Evolutionary conservation across 2,797 vertebrate species (phyloP).

Genomic region (Triplophysa yarkandensis): DNA sequence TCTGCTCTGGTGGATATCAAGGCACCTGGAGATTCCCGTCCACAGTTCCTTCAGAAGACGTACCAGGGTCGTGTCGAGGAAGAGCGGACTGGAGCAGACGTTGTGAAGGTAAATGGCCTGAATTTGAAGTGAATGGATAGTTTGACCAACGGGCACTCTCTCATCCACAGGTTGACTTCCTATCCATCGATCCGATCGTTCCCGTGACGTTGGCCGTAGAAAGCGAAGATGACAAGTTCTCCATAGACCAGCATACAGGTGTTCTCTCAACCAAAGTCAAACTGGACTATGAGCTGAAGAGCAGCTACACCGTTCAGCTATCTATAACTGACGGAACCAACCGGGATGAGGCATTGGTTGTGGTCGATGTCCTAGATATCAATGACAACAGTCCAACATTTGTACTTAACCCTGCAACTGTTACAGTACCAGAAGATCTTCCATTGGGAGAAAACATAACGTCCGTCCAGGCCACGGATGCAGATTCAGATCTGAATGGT

Average conservation of each 20-base stretch:
- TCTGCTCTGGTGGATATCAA: slow-evolving; percentile 66
- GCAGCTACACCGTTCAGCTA: slow-evolving; percentile 68
- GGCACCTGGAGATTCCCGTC: slow-evolving; percentile 70
- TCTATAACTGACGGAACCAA: slow-evolving; percentile 71
- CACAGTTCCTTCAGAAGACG: slow-evolving; percentile 67
- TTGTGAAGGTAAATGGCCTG: slow-evolving; percentile 64
- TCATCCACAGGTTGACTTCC: slow-evolving; percentile 26
- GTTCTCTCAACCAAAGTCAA: slow-evolving; percentile 63
- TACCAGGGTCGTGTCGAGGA: slow-evolving; percentile 70
- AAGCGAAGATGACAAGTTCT: slow-evolving; percentile 65
- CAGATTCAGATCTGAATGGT: slow-evolving; percentile 74
- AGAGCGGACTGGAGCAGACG: slow-evolving; percentile 59
- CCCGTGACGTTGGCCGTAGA: slow-evolving; percentile 59
- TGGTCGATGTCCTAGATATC: slow-evolving; percentile 72
- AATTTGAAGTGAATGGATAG: background rate
- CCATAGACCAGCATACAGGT: slow-evolving; percentile 60
- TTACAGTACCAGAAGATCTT: slow-evolving; percentile 58
- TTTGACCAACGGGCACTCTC: background rate
- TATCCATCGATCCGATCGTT: slow-evolving; percentile 47
- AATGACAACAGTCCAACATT: slow-evolving; percentile 80
- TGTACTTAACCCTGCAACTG: background rate
- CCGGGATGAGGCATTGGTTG: slow-evolving; percentile 64
- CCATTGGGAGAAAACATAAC: slow-evolving; percentile 52
- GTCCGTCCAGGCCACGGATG: slow-evolving; percentile 61
- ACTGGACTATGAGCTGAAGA: slow-evolving; percentile 72